Evolutionary conservation across 2,888 invertebrate genomes (phyloP).

Genomic region (Stenichneumon culpator): DNA sequence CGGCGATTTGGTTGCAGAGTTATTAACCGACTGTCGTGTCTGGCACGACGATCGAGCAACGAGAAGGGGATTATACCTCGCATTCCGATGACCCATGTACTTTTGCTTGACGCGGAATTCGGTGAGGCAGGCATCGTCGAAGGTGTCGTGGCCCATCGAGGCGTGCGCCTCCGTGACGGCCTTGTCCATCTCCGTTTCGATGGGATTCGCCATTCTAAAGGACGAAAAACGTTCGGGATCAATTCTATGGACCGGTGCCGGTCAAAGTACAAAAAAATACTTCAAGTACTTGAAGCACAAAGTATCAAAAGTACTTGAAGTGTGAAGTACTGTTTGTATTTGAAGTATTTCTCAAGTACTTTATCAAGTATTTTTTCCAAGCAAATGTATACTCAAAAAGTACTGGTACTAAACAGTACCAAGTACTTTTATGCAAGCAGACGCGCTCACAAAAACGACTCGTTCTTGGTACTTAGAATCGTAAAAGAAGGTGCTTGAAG

Average conservation of each 20-base stretch:
- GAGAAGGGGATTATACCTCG: constrained; percentile 86
- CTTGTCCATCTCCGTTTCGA: constrained; percentile 82
- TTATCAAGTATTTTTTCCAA: too few relatives aligned
- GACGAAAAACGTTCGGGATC: not conserved
- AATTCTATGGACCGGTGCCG: not conserved
- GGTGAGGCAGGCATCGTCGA: constrained; percentile 78
- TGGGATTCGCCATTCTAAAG: constrained; percentile 80
- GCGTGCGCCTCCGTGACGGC: constrained; percentile 79
- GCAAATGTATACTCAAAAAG: too few relatives aligned
- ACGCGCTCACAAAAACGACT: too few relatives aligned
- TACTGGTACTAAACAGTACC: too few relatives aligned
- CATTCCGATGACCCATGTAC: constrained; percentile 93
- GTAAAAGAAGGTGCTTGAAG: too few relatives aligned
- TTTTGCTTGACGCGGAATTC: constrained; percentile 88
- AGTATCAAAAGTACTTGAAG: too few relatives aligned
- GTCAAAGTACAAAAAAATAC: too few relatives aligned
- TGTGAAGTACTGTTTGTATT: too few relatives aligned
- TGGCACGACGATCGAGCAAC: constrained; percentile 34
- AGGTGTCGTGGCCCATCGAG: constrained; percentile 76
- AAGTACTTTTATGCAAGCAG: too few relatives aligned
- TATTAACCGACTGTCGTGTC: constrained; percentile 19
- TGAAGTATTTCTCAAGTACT: too few relatives aligned
- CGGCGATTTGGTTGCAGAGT: constrained; percentile 30
- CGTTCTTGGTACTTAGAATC: too few relatives aligned
- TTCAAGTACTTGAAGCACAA: too few relatives aligned